Conservation (phyloP, 2,113 vertebrate species). For the Psophia crepitans region DNA sequence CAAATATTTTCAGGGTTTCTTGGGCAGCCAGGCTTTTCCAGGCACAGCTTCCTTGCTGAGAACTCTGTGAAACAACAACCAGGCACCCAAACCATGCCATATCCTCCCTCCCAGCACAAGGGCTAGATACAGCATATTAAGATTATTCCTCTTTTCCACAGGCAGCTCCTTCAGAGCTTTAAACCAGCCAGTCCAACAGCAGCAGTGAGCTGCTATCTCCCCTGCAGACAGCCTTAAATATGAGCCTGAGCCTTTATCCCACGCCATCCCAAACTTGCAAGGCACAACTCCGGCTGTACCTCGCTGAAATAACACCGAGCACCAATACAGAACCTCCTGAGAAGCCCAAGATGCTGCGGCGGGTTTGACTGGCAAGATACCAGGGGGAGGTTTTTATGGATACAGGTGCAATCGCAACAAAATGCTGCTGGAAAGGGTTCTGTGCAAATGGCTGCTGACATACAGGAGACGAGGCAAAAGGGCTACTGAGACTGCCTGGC, state of each 20-base stretch:
- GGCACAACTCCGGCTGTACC: background rate
- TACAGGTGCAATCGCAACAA: background rate
- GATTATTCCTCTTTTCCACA: background rate
- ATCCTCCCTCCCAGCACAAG: background rate
- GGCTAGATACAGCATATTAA: background rate
- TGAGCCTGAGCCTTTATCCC: background rate
- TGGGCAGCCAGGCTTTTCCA: conserved; percentile 53
- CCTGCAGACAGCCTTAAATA: background rate
- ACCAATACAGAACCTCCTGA: background rate
- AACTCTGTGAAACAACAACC: background rate
- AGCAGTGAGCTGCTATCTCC: background rate
- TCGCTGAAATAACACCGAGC: background rate
- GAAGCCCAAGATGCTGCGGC: background rate
- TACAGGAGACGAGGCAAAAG: background rate
- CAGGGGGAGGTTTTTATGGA: background rate
- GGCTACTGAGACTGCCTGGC: background rate
- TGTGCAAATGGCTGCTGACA: background rate
- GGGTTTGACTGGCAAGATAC: background rate
- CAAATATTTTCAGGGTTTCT: conserved; percentile 25
- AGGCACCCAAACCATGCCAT: conserved; percentile 5
- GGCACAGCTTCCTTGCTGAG: conserved; percentile 32
- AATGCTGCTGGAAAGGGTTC: background rate
- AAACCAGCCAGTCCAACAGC: background rate
- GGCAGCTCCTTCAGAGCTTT: background rate
- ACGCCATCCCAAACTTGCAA: background rate